These are phyloP conservation scores for Melanaphis sacchari DNA, from an alignment of 1,140 invertebrate genomes.

Conservation along the genomic window DNA sequence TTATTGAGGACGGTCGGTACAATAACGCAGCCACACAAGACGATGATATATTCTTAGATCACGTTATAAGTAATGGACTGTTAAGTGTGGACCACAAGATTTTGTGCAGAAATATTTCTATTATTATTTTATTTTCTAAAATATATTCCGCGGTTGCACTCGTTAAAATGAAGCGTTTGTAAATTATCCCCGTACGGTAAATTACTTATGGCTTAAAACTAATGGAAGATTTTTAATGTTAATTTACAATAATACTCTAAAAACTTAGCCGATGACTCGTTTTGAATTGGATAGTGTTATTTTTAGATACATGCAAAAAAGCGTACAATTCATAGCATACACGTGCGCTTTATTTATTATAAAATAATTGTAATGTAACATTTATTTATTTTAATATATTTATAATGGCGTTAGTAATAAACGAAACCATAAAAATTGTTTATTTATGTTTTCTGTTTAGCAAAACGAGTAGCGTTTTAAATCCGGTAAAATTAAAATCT, in stretches of 20 bases:
- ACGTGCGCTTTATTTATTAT: background rate
- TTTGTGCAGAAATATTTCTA: background rate
- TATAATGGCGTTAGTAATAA: background rate
- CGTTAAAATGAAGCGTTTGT: background rate
- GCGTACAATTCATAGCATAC: background rate
- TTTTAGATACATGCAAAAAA: background rate
- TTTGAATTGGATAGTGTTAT: background rate
- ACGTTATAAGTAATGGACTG: background rate
- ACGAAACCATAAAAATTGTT: background rate
- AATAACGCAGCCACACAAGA: background rate
- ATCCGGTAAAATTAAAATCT: background rate
- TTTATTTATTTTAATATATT: background rate
- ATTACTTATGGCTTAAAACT: background rate
- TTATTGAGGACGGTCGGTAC: background rate
- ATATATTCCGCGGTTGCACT: background rate
- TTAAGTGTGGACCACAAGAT: background rate
- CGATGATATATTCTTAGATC: constrained; percentile 26
- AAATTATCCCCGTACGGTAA: background rate
- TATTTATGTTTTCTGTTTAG: background rate
- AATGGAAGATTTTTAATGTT: background rate
- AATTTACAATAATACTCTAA: background rate
- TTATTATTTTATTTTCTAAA: background rate
- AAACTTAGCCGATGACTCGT: background rate
- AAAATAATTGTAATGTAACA: background rate
- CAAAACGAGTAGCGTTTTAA: background rate